Base-by-base conservation (phyloP, 1,140 invertebrate genomes). In the Arctopsyche grandis region DNA sequence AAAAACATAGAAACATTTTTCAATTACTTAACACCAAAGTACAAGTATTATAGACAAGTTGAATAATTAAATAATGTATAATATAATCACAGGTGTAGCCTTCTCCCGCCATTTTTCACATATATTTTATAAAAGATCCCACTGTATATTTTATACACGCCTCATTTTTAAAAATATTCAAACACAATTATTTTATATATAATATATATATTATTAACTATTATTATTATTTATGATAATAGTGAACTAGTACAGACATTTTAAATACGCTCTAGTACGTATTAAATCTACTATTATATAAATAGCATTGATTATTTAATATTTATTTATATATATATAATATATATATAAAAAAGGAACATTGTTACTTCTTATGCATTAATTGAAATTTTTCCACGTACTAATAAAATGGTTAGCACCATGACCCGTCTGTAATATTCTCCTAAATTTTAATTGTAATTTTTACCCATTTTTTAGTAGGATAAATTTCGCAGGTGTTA, bases 391-490 rank as follows among this genome's bases (percentile, higher is more conserved):
- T 82, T 82, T 82, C 63, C 79, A 82, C 81, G 81, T 79, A 82
- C 81, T 82, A 82, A 80, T 79, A 82, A 82, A 82, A 80, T 82
- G 81, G 79, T 82, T 82, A 82, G 81, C 81, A 82, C 81, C 81
- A 82, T 79, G 73, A 82, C 81, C 73, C 79, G 52, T 82, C 81
- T 82, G 79, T 74, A 80, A 82, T 82, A 80, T 79, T 82, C 81
- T 80, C 79, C 77, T 80, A 82, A 82, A 80, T 66, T 82, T 82
- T 82, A 82, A 82, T 82, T 82, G 81, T 82, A 77, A 80, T 82
- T 80, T 81, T 82, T 82, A 82, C 81, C 81, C 81, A 82, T 82
- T 82, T 82, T 56, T 82, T 82, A 82, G 81, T 82, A 82, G 78
- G 81, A 69, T 75, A 48, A 60, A 56, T 63, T 63, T 60, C 71